Evolutionary conservation across 2,888 invertebrate species (phyloP).

Genomic region (Melieria picta): DNA sequence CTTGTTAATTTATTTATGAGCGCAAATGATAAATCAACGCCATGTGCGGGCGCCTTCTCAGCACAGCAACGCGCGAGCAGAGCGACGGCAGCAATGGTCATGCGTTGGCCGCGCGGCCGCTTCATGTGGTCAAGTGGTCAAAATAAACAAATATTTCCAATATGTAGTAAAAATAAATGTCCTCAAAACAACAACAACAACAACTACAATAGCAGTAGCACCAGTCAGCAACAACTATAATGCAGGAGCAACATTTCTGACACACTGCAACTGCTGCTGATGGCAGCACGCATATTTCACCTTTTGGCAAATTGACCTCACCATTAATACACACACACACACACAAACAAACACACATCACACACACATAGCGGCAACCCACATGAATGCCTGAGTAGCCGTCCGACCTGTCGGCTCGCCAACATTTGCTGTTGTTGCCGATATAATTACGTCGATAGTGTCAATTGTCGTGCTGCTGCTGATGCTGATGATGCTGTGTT

Average conservation of each 20-base stretch:
- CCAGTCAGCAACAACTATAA: too few relatives aligned
- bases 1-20: conserved; percentile 48
- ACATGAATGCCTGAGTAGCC: too few relatives aligned
- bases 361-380: too few relatives aligned
- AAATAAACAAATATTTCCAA: not conserved
- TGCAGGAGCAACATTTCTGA: too few relatives aligned
- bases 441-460: conserved; percentile 29
- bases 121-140: too few relatives aligned
- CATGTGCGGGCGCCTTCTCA: conserved; percentile 54
- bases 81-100: too few relatives aligned
- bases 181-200: not conserved
- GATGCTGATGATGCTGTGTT: too few relatives aligned
- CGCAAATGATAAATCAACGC: conserved; percentile 57
- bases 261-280: too few relatives aligned
- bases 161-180: conserved; percentile 34
- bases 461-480: conserved; percentile 2
- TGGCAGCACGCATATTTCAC: conserved; percentile 19
- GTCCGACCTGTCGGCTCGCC: not conserved
- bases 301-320: conserved; percentile 31
- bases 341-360: too few relatives aligned
- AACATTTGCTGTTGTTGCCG: conserved; percentile 16
- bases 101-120: too few relatives aligned
- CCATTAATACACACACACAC: too few relatives aligned
- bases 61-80: not conserved
- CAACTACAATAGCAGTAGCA: too few relatives aligned